Base-by-base conservation (phyloP, 2,888 invertebrate genomes). In the Tetropium fuscum region DNA sequence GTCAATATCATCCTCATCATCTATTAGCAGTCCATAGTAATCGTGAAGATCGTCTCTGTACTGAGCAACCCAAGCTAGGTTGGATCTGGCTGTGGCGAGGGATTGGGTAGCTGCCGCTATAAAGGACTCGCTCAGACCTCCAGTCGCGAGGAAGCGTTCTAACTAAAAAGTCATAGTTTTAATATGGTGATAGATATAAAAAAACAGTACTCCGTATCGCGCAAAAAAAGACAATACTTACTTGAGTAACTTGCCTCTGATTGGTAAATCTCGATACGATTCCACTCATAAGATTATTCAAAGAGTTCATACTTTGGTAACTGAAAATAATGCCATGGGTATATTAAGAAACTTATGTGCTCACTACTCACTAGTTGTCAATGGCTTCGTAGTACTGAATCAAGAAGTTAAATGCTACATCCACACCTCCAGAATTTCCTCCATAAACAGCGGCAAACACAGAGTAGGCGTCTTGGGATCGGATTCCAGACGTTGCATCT, bases 391-490 rank as follows among this genome's bases (percentile, higher is more conserved):
- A 82, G 30, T 85, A 77, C 0, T 71, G 55, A 0, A 73, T 63
- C 0, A 88, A 72, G 72, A 89, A 89, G 1, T 82, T 78, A 2
- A 87, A 76, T 5, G 85, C 85, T 0, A 81, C 60, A 3, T 79
- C 57, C 0, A 87, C 82, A 43, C 88, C 88, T 62, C 81, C 81
- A 5, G 53, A 36, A 41, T 53, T 61, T 13, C 53, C 53, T 6
- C 27, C 36, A 19, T 63, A 62, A 6, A 71, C 69, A 1, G 66
- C 58, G 1, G 61, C 25, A 25, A 68, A 67, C 10, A 67, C 66
- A 1, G 57, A 41, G 1, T 57, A 43, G 15, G 82, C 68, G 73
- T 87, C 83, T 77, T 86, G 83, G 27, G 71, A 69, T 67, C 87
- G 79, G 68, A 88, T 82, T 53, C 72, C 81, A 2, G 76, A 75